These are phyloP conservation scores for Megastigmus dorsalis DNA, from an alignment of 2,888 invertebrate genomes.

Conservation along the genomic window DNA sequence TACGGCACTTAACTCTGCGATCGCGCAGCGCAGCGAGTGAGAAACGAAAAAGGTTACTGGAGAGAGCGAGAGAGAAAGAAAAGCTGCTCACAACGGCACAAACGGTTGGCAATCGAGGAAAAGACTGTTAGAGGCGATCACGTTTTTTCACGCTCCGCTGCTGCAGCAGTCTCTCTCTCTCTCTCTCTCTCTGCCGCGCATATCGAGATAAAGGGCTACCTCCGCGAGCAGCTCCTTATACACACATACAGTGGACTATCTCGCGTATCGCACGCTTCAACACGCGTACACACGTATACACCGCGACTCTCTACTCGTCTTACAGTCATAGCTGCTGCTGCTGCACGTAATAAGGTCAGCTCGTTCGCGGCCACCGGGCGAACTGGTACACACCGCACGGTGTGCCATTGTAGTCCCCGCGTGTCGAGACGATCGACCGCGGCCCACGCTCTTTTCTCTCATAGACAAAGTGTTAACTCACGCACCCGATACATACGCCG, in stretches of 20 bases:
- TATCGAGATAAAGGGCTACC: constrained; percentile 63
- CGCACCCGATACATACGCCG: too few species aligned
- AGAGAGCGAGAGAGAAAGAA: neutral
- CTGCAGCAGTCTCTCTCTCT: neutral
- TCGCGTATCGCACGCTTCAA: neutral
- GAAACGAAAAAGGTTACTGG: neutral
- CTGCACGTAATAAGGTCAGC: constrained; percentile 34
- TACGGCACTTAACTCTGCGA: constrained; percentile 10
- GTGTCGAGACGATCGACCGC: too few species aligned
- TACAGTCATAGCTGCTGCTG: too few species aligned
- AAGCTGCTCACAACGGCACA: neutral
- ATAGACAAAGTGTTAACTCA: constrained; percentile 27
- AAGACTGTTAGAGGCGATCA: constrained; percentile 44
- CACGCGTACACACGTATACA: too few species aligned
- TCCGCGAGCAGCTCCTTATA: constrained; percentile 13
- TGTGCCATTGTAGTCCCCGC: constrained; percentile 26
- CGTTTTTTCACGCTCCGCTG: constrained; percentile 66
- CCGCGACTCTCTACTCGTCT: too few species aligned
- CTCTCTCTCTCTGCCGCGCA: constrained; percentile 58
- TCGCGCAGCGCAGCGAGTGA: neutral
- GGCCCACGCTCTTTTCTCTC: too few species aligned
- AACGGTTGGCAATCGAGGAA: constrained; percentile 38
- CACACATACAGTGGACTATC: neutral
- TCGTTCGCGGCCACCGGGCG: neutral
- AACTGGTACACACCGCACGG: neutral